phyloP scores from a whole-genome alignment of 2,797 vertebrate genomes.

The Microctenopoma lineatum region DNA sequence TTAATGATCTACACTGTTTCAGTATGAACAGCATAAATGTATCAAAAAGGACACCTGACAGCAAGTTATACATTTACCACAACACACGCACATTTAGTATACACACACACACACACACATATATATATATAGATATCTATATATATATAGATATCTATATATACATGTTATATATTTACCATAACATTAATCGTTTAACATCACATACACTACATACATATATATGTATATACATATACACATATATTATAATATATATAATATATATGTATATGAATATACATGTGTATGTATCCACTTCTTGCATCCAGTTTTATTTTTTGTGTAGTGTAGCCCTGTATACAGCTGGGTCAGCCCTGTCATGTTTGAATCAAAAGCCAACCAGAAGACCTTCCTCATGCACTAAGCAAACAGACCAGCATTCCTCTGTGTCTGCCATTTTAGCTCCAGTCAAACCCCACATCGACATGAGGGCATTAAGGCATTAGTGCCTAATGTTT shows the following conservation, averaged over 20 bases:
- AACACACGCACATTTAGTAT: no score
- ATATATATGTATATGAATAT: no score
- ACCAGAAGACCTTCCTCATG: constrained; percentile 60
- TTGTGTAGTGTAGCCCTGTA: background rate
- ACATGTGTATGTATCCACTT: no score
- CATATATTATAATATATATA: no score
- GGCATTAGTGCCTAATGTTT: constrained; percentile 87
- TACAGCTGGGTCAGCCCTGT: constrained; percentile 44
- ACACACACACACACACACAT: no score
- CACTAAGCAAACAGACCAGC: constrained; percentile 71
- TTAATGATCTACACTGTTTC: constrained; percentile 51
- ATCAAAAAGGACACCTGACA: constrained; percentile 25
- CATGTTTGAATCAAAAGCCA: constrained; percentile 66
- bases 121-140: no score
- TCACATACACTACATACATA: background rate
- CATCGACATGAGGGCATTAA: constrained; percentile 82
- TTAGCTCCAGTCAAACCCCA: constrained; percentile 75
- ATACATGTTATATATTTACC: no score
- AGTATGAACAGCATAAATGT: constrained; percentile 24
- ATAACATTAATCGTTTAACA: no score
- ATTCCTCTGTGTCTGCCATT: constrained; percentile 81
- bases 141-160: no score
- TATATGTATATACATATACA: no score
- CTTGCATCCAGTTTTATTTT: no score
- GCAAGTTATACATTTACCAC: background rate